Percentiles rank a stretch among this genome's conserved stretches.
These are phyloP conservation scores for Sigmodon hispidus DNA, from an alignment of 2,113 vertebrate species.

Conservation along the genomic window DNA sequence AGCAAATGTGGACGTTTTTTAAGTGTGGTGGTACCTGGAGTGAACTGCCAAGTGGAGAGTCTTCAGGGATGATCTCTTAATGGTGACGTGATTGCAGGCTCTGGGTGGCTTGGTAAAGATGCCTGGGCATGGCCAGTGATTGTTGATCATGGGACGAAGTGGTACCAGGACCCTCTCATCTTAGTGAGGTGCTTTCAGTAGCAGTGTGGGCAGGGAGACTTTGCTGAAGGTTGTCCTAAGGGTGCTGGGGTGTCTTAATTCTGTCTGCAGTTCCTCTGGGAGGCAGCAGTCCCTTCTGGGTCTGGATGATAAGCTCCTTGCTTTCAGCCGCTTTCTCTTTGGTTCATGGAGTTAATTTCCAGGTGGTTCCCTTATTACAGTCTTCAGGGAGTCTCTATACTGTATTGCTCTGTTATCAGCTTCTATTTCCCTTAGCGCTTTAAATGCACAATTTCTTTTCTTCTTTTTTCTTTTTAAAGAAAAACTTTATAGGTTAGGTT, in stretches of 20 bases:
- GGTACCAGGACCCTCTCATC: neutral
- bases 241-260: neutral
- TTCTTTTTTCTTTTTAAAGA: neutral
- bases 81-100: neutral
- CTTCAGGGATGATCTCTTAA: neutral
- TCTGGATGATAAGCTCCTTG: neutral
- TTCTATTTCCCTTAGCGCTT: constrained; percentile 40
- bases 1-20: neutral
- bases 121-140: neutral
- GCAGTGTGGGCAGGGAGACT: neutral
- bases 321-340: neutral
- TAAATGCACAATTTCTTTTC: neutral
- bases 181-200: neutral
- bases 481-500: constrained; percentile 29
- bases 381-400: neutral
- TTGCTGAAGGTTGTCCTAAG: neutral
- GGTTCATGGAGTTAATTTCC: neutral
- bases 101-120: neutral
- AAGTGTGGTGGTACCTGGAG: rapidly evolving
- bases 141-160: neutral
- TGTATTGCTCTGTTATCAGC: constrained; percentile 33
- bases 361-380: neutral
- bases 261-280: neutral
- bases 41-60: neutral
- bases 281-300: neutral